Conservation (phyloP, 2,888 invertebrate genomes). For the Tinea pellionella region DNA sequence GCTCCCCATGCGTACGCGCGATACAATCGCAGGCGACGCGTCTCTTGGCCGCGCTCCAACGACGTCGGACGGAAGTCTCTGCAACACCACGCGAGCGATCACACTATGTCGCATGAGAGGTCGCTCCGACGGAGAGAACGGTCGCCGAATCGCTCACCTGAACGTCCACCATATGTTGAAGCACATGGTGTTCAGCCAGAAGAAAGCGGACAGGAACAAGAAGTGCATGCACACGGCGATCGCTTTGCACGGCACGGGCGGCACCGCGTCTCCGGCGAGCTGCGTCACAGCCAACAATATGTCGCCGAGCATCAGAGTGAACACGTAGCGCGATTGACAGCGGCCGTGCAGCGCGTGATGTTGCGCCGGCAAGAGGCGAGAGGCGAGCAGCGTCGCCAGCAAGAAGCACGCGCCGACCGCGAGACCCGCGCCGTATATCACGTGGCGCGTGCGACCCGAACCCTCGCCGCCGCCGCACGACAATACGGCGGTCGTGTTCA, state of each 20-base stretch:
- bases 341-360: slow-evolving; percentile 90
- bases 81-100: slow-evolving; percentile 21
- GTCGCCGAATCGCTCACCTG: slow-evolving; percentile 71
- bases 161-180: slow-evolving; percentile 96
- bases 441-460: slow-evolving; percentile 60
- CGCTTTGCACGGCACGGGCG: slow-evolving; percentile 71
- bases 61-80: slow-evolving; percentile 87
- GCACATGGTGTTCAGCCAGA: slow-evolving; percentile 95
- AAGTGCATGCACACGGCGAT: slow-evolving; percentile 87
- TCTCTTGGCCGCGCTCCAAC: slow-evolving; percentile 87
- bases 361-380: slow-evolving; percentile 82
- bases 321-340: slow-evolving; percentile 89
- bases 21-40: slow-evolving; percentile 82
- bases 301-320: slow-evolving; percentile 84
- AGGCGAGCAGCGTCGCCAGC: slow-evolving; percentile 82
- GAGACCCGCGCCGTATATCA: slow-evolving; percentile 81
- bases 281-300: slow-evolving; percentile 82
- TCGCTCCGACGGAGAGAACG: no score
- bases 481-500: slow-evolving; percentile 66
- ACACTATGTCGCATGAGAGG: no score
- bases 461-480: slow-evolving; percentile 30
- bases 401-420: slow-evolving; percentile 85
- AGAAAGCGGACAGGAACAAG: slow-evolving; percentile 89
- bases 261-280: slow-evolving; percentile 72
- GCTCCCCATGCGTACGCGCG: slow-evolving; percentile 89